Evolutionary conservation across 2,113 vertebrate genomes (phyloP).

Genomic region (Sander vitreus): DNA sequence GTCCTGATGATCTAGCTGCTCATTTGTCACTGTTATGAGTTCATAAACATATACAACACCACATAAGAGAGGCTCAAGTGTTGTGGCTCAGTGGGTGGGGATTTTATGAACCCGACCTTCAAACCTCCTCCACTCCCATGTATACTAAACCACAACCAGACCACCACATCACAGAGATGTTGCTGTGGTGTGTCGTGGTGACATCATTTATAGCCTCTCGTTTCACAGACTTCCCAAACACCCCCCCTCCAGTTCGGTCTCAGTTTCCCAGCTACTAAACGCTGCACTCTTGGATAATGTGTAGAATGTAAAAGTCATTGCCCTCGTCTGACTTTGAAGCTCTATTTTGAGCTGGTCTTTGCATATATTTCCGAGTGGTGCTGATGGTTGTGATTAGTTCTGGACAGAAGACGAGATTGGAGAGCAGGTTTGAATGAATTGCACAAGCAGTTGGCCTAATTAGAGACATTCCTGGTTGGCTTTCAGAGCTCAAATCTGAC

Average conservation of each 20-base stretch:
- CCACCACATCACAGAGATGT: slow-evolving; percentile 70
- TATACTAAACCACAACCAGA: slow-evolving; percentile 63
- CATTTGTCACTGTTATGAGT: slow-evolving; percentile 66
- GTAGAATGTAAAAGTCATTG: slow-evolving; percentile 35
- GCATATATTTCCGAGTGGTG: slow-evolving; percentile 66
- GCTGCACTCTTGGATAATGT: slow-evolving; percentile 32
- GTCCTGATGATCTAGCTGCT: slow-evolving; percentile 48
- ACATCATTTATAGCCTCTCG: slow-evolving; percentile 69
- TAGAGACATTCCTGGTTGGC: slow-evolving; percentile 65
- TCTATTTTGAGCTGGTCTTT: slow-evolving; percentile 46
- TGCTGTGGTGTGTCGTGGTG: slow-evolving; percentile 48
- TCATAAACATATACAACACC: slow-evolving; percentile 67
- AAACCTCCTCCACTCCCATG: slow-evolving; percentile 56
- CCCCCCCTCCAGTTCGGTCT: slow-evolving; percentile 2
- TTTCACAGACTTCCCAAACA: slow-evolving; percentile 58
- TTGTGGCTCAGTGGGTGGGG: slow-evolving; percentile 69
- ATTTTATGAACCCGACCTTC: slow-evolving; percentile 56
- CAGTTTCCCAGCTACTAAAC: slow-evolving; percentile 47
- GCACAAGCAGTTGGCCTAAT: slow-evolving; percentile 59
- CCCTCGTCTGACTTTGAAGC: slow-evolving; percentile 46
- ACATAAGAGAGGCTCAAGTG: slow-evolving; percentile 64
- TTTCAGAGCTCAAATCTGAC: slow-evolving; percentile 55
- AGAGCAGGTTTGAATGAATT: slow-evolving; percentile 57
- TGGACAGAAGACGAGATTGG: slow-evolving; percentile 59
- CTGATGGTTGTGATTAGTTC: slow-evolving; percentile 79